Evolutionary conservation across 2,797 vertebrate genomes (phyloP), one percentile per base, ranked within the genome.

Genomic region (Bradypus variegatus): DNA sequence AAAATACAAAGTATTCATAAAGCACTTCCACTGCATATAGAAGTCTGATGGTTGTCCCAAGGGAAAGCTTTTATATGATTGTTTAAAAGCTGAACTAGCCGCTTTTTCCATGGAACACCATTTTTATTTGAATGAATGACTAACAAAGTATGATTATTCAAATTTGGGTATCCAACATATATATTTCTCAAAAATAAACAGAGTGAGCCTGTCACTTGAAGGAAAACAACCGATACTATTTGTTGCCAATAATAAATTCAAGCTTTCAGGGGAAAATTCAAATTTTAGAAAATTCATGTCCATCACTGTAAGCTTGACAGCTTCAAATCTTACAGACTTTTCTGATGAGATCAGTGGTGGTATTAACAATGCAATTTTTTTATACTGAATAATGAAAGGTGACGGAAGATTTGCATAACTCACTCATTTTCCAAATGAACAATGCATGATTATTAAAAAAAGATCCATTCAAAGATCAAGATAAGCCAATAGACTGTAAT

Each of bases 141-240:
- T 64, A 65, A 85, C 90, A 62, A 91, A 95, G 65, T 94, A 87
- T 23, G n/a, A 93, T 92, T 93, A 93, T 89, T 91, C 64, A 93
- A 76, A 94, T 85, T 81, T 94, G 60, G 85, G 70, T 92, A 90
- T 89, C 73, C 91, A 77, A 80, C 81, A 95, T 89, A 89, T 27
- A 83, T 85, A 90, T 95, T 50, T 90, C 94, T 95, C 78, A 93
- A 91, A 95, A 93, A 90, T 93, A 96, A 96, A 94, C 85, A 95
- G 94, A 2, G 3, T 79, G 48, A 95, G 90, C n/a, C 64, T 95
- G 89, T 95, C 89, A 93, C 88, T 87, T 93, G 91, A 87, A 95
- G 78, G 86, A 88, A 96, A 95, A 94, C 90, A 95, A 94, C 86
- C 29, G 77, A 92, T 88, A 78, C 81, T 89, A 70, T 82, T 80